Evolutionary conservation across 2,888 invertebrate genomes (phyloP), one percentile per base, ranked within the genome.

Genomic region (Chloroclysta siterata): DNA sequence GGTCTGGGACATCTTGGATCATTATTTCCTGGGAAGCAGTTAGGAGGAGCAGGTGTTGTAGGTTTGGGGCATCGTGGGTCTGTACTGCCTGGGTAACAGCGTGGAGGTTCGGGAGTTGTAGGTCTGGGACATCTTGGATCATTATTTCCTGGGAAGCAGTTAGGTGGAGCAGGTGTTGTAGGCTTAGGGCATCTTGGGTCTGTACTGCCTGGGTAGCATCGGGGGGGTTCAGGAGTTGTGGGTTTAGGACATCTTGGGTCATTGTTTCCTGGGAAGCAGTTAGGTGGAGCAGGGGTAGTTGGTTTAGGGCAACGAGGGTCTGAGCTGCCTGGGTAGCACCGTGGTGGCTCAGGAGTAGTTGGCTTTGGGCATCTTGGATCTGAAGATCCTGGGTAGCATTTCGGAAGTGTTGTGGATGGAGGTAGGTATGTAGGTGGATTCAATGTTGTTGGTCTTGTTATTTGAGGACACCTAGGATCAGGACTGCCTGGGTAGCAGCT

Each of bases 1-100:
- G 75, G 81, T 77, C 79, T 69, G 56, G 70, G 76, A 15, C 74
- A 85, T 14, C 80, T 63, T 0, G 80, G 79, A 66, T 85, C 84
- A 2, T 62, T 71, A 11, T 59, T 67, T 13, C 73, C 73, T 15
- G 75, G 73, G 65, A 63, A 76, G 47, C 75, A 73, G 53, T 71
- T 66, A 60, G 86, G 76, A 62, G 74, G 77, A 0, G 63, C 71
- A 0, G 77, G 70, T 0, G 79, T 80, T 0, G 82, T 79, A 1
- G 82, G 79, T 42, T 69, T 65, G 0, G 82, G 76, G 51, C 79
- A 81, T 36, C 84, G 62, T 11, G 83, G 74, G 59, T 84, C 85
- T 2, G 65, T 72, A 11, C 79, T 82, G 36, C 88, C 88, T 10
- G 88, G 89, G 66, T 69, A 81, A 48, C 83, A 82, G 0, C 66